Evolutionary conservation across 2,888 invertebrate genomes (phyloP).

Genomic region (Sesamia inferens): DNA sequence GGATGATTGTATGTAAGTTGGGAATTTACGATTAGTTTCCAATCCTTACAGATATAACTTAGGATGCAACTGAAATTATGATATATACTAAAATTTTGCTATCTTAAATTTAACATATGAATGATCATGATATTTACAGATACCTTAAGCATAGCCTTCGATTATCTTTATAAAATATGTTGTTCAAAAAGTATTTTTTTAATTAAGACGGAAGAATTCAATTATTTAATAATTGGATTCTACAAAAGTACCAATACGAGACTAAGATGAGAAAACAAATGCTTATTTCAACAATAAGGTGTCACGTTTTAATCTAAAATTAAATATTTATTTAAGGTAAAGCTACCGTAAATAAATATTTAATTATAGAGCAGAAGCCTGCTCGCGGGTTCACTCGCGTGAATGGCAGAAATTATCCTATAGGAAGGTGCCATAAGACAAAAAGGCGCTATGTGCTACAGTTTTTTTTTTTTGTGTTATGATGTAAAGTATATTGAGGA

Average conservation of each 20-base stretch:
- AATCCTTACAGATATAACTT: background rate
- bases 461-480: too few relatives aligned
- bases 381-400: background rate
- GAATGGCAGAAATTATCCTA: background rate
- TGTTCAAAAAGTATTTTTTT: constrained; percentile 30
- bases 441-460: background rate
- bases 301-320: constrained; percentile 40
- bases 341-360: too few relatives aligned
- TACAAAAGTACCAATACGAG: constrained; percentile 10
- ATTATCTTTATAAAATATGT: background rate
- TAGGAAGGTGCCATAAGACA: background rate
- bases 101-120: background rate
- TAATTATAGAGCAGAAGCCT: too few relatives aligned
- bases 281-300: constrained; percentile 35
- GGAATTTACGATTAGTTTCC: background rate
- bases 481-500: too few relatives aligned
- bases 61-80: background rate
- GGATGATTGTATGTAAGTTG: background rate
- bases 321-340: constrained; percentile 34
- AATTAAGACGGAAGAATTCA: background rate
- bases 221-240: constrained; percentile 18
- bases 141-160: background rate
- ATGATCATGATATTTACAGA: background rate
- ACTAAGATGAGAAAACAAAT: constrained; percentile 26
- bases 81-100: background rate